Percentiles rank a stretch among this genome's conserved stretches.
Evolutionary conservation across 2,888 invertebrate species (phyloP).

Genomic region (Boloria selene): DNA sequence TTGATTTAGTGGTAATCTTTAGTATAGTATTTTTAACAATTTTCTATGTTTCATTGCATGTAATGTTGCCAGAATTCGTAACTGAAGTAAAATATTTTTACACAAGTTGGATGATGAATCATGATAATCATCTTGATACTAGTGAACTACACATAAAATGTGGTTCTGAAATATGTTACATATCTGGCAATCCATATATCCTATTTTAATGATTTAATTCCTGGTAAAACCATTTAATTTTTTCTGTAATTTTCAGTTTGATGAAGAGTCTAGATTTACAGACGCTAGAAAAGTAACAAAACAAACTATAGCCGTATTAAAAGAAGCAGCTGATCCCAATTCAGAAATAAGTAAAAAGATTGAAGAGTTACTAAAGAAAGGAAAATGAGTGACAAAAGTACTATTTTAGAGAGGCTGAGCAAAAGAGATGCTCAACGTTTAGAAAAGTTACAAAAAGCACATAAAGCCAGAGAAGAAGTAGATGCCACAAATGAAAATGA

Average conservation of each 20-base stretch:
- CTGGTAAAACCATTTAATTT: background rate
- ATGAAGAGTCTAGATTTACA: slow-evolving; percentile 60
- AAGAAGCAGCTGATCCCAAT: slow-evolving; percentile 72
- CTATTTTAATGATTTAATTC: too few species aligned
- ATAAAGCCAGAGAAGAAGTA: slow-evolving; percentile 83
- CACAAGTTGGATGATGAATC: too few species aligned
- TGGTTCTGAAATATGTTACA: too few species aligned
- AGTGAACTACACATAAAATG: too few species aligned
- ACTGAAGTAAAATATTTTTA: too few species aligned
- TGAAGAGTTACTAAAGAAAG: slow-evolving; percentile 71
- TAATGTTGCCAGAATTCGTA: too few species aligned
- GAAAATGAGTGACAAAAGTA: slow-evolving; percentile 75
- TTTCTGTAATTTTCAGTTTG: slow-evolving; percentile 60
- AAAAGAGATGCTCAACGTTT: slow-evolving; percentile 85
- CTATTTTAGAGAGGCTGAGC: slow-evolving; percentile 73
- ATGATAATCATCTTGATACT: too few species aligned
- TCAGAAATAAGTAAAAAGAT: slow-evolving; percentile 72
- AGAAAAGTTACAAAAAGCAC: slow-evolving; percentile 84
- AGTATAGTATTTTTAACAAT: background rate
- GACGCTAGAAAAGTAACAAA: slow-evolving; percentile 59
- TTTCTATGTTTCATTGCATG: background rate
- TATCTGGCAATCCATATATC: too few species aligned
- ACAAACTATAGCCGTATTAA: slow-evolving; percentile 65
- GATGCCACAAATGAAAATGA: slow-evolving; percentile 85
- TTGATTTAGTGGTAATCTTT: slow-evolving; percentile 32